Conservation (phyloP, 1,140 invertebrate genomes). For the Rhyzopertha dominica region DNA sequence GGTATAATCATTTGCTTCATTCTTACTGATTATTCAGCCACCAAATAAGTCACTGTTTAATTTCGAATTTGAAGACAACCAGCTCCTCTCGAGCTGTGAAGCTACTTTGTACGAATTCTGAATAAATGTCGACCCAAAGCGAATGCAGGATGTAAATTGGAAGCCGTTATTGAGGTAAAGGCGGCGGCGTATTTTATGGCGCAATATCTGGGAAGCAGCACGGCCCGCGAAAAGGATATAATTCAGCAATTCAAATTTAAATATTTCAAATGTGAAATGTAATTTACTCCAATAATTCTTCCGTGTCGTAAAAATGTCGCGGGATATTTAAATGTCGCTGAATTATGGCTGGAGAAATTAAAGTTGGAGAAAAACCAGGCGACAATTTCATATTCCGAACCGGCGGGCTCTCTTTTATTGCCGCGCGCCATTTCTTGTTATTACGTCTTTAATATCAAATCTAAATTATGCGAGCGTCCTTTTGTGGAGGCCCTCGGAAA, state of each 20-base stretch:
- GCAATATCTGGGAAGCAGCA: too few species aligned
- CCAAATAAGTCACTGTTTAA: too few species aligned
- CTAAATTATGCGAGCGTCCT: conserved; percentile 32
- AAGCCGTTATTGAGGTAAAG: too few species aligned
- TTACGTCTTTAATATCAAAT: conserved; percentile 42
- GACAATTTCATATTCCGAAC: conserved; percentile 40
- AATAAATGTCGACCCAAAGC: too few species aligned
- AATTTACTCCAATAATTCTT: conserved; percentile 41
- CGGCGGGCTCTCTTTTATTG: conserved; percentile 39
- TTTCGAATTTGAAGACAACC: too few species aligned
- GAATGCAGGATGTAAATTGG: too few species aligned
- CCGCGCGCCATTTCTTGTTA: conserved; percentile 38
- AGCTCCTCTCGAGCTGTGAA: too few species aligned
- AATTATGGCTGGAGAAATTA: conserved; percentile 43
- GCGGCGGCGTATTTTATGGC: too few species aligned
- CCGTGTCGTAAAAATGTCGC: conserved; percentile 41
- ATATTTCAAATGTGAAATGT: conserved; percentile 40
- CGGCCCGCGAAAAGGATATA: conserved; percentile 14
- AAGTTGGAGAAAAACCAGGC: conserved; percentile 32
- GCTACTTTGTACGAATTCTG: too few species aligned
- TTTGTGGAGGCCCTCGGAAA: too few species aligned
- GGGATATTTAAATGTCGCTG: conserved; percentile 41
- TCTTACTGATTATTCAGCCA: too few species aligned
- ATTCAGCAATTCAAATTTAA: conserved; percentile 40
- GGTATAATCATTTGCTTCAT: too few species aligned